A percentile compares a stretch with the other conserved stretches of the same genome.
These are phyloP conservation scores for Archips xylosteana DNA, from an alignment of 2,888 invertebrate species.

Conservation along the genomic window DNA sequence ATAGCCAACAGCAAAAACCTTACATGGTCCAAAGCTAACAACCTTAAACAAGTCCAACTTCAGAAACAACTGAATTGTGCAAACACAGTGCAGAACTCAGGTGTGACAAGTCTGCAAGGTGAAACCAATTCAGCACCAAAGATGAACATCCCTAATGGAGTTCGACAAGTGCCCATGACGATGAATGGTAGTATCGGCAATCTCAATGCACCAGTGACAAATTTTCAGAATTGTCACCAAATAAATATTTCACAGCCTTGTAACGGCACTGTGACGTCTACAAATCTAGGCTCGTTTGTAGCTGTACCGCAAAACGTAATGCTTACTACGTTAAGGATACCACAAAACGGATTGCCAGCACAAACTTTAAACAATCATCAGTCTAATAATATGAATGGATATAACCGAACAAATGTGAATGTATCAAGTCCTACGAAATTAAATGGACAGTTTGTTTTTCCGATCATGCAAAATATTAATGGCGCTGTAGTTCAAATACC, in stretches of 20 bases:
- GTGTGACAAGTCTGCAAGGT: slow-evolving; percentile 57
- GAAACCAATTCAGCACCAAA: slow-evolving; percentile 75
- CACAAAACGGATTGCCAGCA: slow-evolving; percentile 76
- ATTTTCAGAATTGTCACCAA: slow-evolving; percentile 77
- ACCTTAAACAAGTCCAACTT: slow-evolving; percentile 76
- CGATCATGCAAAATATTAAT: slow-evolving; percentile 86
- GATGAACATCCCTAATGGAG: slow-evolving; percentile 74
- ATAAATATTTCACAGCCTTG: slow-evolving; percentile 75
- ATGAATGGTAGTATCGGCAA: slow-evolving; percentile 71
- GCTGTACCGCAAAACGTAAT: slow-evolving; percentile 84
- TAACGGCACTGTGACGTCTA: slow-evolving; percentile 73
- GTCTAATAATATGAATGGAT: slow-evolving; percentile 72
- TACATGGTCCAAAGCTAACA: slow-evolving; percentile 81
- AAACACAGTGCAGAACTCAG: slow-evolving; percentile 58
- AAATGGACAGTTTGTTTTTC: slow-evolving; percentile 85
- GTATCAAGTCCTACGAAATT: slow-evolving; percentile 80
- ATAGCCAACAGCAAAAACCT: slow-evolving; percentile 80
- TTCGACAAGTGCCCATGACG: slow-evolving; percentile 74
- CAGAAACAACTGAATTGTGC: slow-evolving; percentile 73
- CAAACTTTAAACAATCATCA: slow-evolving; percentile 65
- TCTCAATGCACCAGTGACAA: slow-evolving; percentile 73
- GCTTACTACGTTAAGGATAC: slow-evolving; percentile 85
- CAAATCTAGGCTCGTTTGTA: slow-evolving; percentile 76
- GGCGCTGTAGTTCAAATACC: slow-evolving; percentile 87
- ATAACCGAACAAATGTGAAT: slow-evolving; percentile 73